Evolutionary conservation across 1,140 invertebrate species (phyloP).

Genomic region (Drosophila baimaii): DNA sequence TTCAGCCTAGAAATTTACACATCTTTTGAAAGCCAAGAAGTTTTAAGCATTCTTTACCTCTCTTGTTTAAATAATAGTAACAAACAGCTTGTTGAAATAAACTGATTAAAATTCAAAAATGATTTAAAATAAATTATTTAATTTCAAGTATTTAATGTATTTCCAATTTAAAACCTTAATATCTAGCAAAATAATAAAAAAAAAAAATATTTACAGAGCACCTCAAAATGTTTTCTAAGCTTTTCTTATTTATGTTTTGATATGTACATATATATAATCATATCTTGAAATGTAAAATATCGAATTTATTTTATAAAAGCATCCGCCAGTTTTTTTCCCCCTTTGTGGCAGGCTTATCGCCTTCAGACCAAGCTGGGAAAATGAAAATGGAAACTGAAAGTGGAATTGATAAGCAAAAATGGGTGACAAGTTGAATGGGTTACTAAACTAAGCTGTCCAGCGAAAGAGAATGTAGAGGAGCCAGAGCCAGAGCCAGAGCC

Average conservation of each 20-base stretch:
- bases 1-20: too few relatives aligned
- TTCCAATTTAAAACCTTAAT: too few relatives aligned
- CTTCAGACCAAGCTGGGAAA: slow-evolving; percentile 12
- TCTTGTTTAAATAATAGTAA: neutral
- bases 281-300: neutral
- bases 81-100: neutral
- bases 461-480: neutral
- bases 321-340: neutral
- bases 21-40: too few relatives aligned
- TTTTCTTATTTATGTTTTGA: too few relatives aligned
- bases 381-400: slow-evolving; percentile 42
- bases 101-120: too few relatives aligned
- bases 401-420: slow-evolving; percentile 48
- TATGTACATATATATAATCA: too few relatives aligned
- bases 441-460: slow-evolving; percentile 26
- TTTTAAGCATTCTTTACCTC: too few relatives aligned
- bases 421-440: slow-evolving; percentile 84
- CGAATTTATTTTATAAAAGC: neutral
- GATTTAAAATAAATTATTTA: too few relatives aligned
- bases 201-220: too few relatives aligned
- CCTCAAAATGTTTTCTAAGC: too few relatives aligned
- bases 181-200: too few relatives aligned
- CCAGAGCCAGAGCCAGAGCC: neutral
- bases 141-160: too few relatives aligned
- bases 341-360: slow-evolving; percentile 23